Base-by-base conservation (phyloP, 2,113 vertebrate genomes). In the Alethe castanea region DNA sequence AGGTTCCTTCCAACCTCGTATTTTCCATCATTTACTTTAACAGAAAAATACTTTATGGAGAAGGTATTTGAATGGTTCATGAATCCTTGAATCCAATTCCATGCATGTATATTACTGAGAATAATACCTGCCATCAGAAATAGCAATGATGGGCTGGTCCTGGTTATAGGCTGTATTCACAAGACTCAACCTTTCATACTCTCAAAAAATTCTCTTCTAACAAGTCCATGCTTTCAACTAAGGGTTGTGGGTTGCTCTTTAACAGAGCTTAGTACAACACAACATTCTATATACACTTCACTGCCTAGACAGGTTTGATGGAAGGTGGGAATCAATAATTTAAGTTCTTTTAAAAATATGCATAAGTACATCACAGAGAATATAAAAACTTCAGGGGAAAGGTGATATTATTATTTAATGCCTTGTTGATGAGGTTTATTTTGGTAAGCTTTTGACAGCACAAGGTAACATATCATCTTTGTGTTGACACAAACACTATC, bases 331-430 rank as follows among this genome's bases (percentile, higher is more conserved):
- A 96, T 95, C 76, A 97, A 96, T 96, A 96, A 97, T 96, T 95
- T 79, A 96, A 74, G 69, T 95, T 95, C 67, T 88, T 96, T 95
- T 90, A 96, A 95, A 96, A 96, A 96, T 96, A 95, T 92, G 90
- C 96, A 47, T 88, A 95, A 96, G 95, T 90, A 95, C 94, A 90
- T 96, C 95, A 96, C 88, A 95, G 66, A 94, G 95, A 94, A 92
- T 96, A 94, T 86, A 50, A 94, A 97, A 96, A 95, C 96, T 95
- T 96, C 64, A 86, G 64, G 91, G 86, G 45, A 95, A 97, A 95
- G 89, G 89, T 93, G 90, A 83, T 93, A 97, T 96, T 97, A 96
- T 96, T 96, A 96, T 95, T 96, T 96, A 96, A 96, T 96, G 96
- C 76, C 71, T 90, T 94, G 92, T 96, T 96, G 95, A 96, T 92